Evolutionary conservation across 2,888 invertebrate species (phyloP), one percentile per base, ranked within the genome.

Genomic region (Apotomis capreana): DNA sequence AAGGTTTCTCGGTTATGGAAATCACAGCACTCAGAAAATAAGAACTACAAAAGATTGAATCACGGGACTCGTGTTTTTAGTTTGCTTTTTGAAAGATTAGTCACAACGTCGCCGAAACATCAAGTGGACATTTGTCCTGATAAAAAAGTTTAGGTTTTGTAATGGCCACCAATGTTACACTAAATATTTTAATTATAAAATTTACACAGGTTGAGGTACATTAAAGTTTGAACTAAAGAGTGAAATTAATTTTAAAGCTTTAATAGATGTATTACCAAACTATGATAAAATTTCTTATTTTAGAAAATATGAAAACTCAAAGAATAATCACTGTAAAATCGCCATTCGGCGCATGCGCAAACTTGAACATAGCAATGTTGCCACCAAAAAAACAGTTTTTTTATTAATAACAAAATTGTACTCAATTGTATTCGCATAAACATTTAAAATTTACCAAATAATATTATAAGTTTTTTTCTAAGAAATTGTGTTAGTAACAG

Each of bases 291-390:
- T 92, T 91, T 91, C 89, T 87, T 90, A 89, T 84, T 75, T 88
- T 91, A 90, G 79, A 91, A 92, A 92, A 90, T 92, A 91, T 84
- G 87, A 86, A 77, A 89, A 89, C 91, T 92, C 91, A 90, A 91
- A 92, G 92, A 91, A 88, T 89, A 91, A 85, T 92, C 92, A 92
- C 92, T 90, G 87, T 90, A 90, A 82, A 84, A 86, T 93, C 92
- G 92, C 92, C 92, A 93, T 93, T 92, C 92, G 92, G 92, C 92
- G 92, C 92, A 93, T 93, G 92, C 92, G 92, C 93, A 91, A 93
- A 93, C 92, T 92, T 91, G 91, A 86, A 87, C 83, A 85, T 83
- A 76, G 77, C 73, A 76, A 87, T 90, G 90, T 89, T 91, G 84
- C 83, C 82, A 87, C 75, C 62, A 61, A 69, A 74, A 69, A 78